These are phyloP conservation scores for Drosophila lini DNA, from an alignment of 1,140 invertebrate genomes.

Conservation along the genomic window DNA sequence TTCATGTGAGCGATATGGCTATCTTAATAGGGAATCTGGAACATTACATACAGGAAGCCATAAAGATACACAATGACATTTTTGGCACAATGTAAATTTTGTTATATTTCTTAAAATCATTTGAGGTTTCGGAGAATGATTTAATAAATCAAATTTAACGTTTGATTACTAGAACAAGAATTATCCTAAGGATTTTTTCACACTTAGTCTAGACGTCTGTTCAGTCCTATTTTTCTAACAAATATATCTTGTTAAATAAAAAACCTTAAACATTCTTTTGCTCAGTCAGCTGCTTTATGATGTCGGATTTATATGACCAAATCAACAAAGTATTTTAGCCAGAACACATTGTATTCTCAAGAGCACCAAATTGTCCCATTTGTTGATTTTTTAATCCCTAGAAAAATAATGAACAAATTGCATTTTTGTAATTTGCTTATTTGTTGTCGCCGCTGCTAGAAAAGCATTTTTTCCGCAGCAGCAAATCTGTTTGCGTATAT, in stretches of 20 bases:
- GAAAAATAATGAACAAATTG: slow-evolving; percentile 18
- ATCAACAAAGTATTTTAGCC: slow-evolving; percentile 1
- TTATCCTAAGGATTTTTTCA: too few relatives aligned
- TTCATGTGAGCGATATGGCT: slow-evolving; percentile 6
- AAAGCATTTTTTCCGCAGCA: slow-evolving; percentile 23
- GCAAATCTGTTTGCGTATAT: slow-evolving; percentile 53
- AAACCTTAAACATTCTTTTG: too few relatives aligned
- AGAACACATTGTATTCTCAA: slow-evolving; percentile 14
- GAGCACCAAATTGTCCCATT: slow-evolving; percentile 26
- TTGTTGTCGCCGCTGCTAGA: slow-evolving; percentile 11
- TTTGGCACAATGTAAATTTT: not conserved
- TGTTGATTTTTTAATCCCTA: slow-evolving; percentile 36
- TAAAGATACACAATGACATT: slow-evolving; percentile 3
- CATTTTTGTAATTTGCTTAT: slow-evolving; percentile 30
- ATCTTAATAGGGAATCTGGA: slow-evolving; percentile 28
- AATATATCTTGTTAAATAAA: too few relatives aligned
- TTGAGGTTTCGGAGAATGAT: not conserved
- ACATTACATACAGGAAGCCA: slow-evolving; percentile 20
- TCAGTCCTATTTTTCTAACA: too few relatives aligned
- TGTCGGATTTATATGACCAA: not conserved
- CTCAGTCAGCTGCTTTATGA: not conserved
- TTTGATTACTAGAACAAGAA: too few relatives aligned
- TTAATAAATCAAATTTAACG: not conserved
- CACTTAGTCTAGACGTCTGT: too few relatives aligned
- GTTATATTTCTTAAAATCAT: not conserved